A percentile compares a stretch with the other conserved stretches of the same genome.
phyloP scores from a whole-genome alignment of 2,113 vertebrate species.

The Aleadryas rufinucha region DNA sequence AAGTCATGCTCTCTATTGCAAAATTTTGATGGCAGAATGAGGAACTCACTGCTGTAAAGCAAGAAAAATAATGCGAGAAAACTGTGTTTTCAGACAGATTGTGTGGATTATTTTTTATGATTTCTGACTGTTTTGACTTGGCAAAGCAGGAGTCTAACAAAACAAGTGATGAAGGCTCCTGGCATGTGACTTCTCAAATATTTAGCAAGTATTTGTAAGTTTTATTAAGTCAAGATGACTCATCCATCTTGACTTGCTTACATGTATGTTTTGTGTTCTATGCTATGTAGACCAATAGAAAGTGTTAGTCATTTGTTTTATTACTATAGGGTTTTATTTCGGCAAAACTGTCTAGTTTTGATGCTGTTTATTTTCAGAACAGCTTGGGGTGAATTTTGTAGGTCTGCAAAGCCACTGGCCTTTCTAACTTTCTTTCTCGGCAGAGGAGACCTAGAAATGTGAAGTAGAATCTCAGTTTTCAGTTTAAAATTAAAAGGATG shows the following conservation, averaged over 20 bases:
- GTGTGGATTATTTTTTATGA: slow-evolving; percentile 48
- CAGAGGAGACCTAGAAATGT: not conserved
- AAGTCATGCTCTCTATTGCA: slow-evolving; percentile 26
- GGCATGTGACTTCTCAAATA: slow-evolving; percentile 48
- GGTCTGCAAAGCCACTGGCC: not conserved
- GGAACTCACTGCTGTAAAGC: slow-evolving; percentile 1
- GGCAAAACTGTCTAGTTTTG: not conserved
- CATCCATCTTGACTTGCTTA: slow-evolving; percentile 48
- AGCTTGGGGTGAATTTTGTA: not conserved
- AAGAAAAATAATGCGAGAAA: slow-evolving; percentile 14
- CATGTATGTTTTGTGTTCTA: slow-evolving; percentile 20
- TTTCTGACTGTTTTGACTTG: slow-evolving; percentile 52
- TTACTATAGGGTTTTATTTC: not conserved
- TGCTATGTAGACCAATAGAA: slow-evolving; percentile 22
- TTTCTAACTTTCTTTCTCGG: not conserved
- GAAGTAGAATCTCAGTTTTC: slow-evolving; percentile 19
- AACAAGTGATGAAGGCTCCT: slow-evolving; percentile 57
- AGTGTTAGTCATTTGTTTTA: slow-evolving; percentile 44
- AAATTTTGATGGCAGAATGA: not conserved
- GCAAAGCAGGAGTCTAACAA: slow-evolving; percentile 50
- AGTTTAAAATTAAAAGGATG: slow-evolving; percentile 7
- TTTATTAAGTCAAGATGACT: slow-evolving; percentile 59
- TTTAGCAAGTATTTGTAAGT: slow-evolving; percentile 49
- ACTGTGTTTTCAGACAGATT: slow-evolving; percentile 38
- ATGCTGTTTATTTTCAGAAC: slow-evolving; percentile 36